A percentile compares a stretch with the other conserved stretches of the same genome.
Evolutionary conservation across 2,888 invertebrate genomes (phyloP).

Genomic region (Rhogogaster chlorosoma): DNA sequence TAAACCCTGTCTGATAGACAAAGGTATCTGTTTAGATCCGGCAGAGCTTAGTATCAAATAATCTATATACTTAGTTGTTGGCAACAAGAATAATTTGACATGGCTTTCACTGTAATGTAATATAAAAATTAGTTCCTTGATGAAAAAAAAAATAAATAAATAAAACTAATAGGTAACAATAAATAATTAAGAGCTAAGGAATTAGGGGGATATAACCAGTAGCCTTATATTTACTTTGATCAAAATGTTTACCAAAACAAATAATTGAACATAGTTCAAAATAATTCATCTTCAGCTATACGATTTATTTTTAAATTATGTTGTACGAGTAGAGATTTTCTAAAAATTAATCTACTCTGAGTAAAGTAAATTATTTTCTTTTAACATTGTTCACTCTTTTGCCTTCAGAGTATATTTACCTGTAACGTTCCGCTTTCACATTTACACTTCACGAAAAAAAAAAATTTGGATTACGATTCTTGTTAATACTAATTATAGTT

Average conservation of each 20-base stretch:
- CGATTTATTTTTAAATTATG: neutral
- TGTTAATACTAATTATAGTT: neutral
- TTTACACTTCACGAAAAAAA: neutral
- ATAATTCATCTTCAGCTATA: neutral
- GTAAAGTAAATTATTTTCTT: neutral
- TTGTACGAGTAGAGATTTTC: neutral
- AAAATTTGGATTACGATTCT: neutral
- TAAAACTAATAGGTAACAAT: conserved; percentile 19
- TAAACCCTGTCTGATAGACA: too few relatives aligned
- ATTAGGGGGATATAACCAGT: conserved; percentile 22
- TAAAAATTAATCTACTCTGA: neutral
- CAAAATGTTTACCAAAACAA: neutral
- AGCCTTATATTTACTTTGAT: neutral
- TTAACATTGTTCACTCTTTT: neutral
- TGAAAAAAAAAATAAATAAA: neutral
- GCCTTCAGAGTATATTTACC: neutral
- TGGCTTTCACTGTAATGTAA: neutral
- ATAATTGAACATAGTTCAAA: neutral
- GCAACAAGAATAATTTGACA: neutral
- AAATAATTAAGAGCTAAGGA: neutral
- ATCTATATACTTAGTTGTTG: neutral
- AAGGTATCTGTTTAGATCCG: neutral
- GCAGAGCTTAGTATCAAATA: neutral
- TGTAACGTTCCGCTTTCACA: neutral
- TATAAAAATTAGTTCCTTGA: conserved; percentile 29